phyloP scores from a whole-genome alignment of 2,888 invertebrate genomes.

The Carabus problematicus region DNA sequence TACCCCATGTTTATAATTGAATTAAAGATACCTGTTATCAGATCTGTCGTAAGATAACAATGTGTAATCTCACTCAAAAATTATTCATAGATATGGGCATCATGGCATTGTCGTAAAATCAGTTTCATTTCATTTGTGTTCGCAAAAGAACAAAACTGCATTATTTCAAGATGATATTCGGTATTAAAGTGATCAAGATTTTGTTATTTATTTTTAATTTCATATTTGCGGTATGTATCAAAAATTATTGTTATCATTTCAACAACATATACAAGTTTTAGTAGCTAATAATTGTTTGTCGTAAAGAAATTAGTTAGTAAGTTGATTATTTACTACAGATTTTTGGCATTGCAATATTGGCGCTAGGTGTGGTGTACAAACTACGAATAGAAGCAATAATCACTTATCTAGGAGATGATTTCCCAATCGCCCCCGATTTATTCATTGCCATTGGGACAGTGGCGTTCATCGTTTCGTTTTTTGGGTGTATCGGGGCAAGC shows the following conservation, averaged over 20 bases:
- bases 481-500: constrained; percentile 45
- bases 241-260: background rate
- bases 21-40: constrained; percentile 37
- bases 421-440: constrained; percentile 42
- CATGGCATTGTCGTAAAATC: constrained; percentile 22
- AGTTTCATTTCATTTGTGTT: constrained; percentile 16
- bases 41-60: constrained; percentile 27
- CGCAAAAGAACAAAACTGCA: background rate
- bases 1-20: constrained; percentile 34
- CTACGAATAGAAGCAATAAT: constrained; percentile 42
- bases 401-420: constrained; percentile 42
- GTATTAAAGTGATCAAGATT: constrained; percentile 81
- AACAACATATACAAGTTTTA: background rate
- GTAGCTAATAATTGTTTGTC: too few relatives aligned
- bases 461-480: constrained; percentile 40
- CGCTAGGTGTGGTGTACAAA: constrained; percentile 43
- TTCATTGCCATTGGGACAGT: constrained; percentile 44
- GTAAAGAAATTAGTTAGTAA: too few relatives aligned
- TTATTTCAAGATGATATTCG: constrained; percentile 69
- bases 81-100: constrained; percentile 23
- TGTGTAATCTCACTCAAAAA: constrained; percentile 31
- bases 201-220: constrained; percentile 80
- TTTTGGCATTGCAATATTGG: constrained; percentile 39
- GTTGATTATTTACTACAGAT: constrained; percentile 34
- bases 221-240: constrained; percentile 33